phyloP scores from a whole-genome alignment of 2,888 invertebrate genomes.

The Seira sanloemensis region DNA sequence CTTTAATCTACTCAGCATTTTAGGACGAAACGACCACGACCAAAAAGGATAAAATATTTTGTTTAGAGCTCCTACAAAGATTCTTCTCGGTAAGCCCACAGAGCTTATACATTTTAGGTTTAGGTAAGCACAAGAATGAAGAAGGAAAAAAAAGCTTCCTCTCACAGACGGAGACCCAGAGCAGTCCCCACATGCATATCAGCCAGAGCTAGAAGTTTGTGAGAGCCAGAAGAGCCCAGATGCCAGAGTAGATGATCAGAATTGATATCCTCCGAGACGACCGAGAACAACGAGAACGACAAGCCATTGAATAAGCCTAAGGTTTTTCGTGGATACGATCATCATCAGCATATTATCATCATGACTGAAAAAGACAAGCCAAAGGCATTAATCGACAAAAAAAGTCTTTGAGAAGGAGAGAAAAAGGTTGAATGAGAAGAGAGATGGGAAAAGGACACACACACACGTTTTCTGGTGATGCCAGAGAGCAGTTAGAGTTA shows the following conservation, averaged over 20 bases:
- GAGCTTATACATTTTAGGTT: background rate
- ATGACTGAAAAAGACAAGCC: background rate
- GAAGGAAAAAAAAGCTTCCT: background rate
- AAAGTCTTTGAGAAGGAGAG: background rate
- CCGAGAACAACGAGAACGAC: background rate
- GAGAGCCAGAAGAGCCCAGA: background rate
- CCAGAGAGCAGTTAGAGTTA: background rate
- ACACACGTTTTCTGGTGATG: background rate
- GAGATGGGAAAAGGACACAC: background rate
- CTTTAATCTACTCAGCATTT: background rate
- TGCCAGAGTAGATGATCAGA: slow-evolving; percentile 30
- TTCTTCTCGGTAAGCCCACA: background rate
- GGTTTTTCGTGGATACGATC: too few relatives aligned
- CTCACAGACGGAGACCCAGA: too few relatives aligned
- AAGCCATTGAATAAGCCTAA: background rate
- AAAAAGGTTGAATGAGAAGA: background rate
- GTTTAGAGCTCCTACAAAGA: background rate
- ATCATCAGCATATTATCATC: background rate
- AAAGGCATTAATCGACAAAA: background rate
- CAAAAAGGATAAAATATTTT: background rate
- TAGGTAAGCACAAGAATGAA: background rate
- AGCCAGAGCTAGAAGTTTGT: background rate
- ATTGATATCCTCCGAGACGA: slow-evolving; percentile 44
- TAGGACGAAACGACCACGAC: background rate
- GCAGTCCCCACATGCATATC: background rate